phyloP scores from a whole-genome alignment of 2,797 vertebrate genomes.

The Danio albolineatus region DNA sequence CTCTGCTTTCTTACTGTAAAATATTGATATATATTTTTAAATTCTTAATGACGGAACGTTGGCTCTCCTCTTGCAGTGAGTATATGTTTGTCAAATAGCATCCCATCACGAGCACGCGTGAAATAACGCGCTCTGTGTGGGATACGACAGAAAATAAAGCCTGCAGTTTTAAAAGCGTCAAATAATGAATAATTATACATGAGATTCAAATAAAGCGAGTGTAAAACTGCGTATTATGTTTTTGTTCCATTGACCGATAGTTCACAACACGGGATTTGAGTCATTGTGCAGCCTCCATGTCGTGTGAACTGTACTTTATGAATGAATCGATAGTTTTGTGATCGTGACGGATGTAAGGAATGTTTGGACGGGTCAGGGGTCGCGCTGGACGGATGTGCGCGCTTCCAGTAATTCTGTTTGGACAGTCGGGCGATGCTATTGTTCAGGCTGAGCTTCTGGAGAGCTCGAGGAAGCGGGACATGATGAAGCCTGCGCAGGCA shows the following conservation, averaged over 20 bases:
- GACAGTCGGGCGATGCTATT: constrained; percentile 40
- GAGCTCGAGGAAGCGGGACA: constrained; percentile 31
- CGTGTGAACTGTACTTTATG: constrained; percentile 44
- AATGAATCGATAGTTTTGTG: constrained; percentile 44
- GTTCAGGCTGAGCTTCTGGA: constrained; percentile 21
- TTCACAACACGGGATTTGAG: constrained; percentile 23
- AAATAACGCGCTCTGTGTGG: not conserved
- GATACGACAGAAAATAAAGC: not conserved
- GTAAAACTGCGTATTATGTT: not conserved
- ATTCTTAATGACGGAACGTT: constrained; percentile 54
- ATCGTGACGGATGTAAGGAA: constrained; percentile 32
- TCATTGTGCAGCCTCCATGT: constrained; percentile 10
- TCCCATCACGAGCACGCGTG: constrained; percentile 29
- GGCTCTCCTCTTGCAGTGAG: constrained; percentile 14
- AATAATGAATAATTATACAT: not conserved
- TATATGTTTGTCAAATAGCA: constrained; percentile 9
- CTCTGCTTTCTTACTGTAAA: constrained; percentile 38
- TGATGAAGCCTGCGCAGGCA: not conserved
- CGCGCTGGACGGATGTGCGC: constrained; percentile 41
- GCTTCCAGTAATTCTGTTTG: constrained; percentile 46
- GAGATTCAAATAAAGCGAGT: not conserved
- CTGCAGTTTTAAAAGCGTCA: not conserved
- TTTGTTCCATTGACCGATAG: not conserved
- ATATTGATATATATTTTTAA: constrained; percentile 46
- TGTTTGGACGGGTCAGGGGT: constrained; percentile 37